phyloP scores from a whole-genome alignment of 2,888 invertebrate genomes.

The Saturnia japonica region DNA sequence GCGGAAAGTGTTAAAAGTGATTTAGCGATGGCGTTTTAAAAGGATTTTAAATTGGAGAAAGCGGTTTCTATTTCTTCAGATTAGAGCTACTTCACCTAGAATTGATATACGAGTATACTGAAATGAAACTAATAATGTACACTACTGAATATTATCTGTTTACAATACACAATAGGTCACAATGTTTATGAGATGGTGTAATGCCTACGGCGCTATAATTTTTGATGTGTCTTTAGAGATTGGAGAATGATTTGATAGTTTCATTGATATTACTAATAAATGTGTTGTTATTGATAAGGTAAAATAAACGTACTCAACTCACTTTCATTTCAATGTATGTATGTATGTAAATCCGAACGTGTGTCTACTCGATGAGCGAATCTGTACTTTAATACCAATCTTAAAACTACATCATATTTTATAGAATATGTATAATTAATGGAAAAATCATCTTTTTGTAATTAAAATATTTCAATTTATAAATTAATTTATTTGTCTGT shows the following conservation, averaged over 20 bases:
- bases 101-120: not conserved
- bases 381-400: too few relatives aligned
- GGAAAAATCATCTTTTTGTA: too few relatives aligned
- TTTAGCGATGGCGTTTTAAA: slow-evolving; percentile 24
- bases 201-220: not conserved
- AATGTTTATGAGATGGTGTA: not conserved
- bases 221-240: not conserved
- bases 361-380: too few relatives aligned
- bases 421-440: too few relatives aligned
- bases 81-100: not conserved
- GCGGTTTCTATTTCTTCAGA: not conserved
- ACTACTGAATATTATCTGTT: not conserved
- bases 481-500: too few relatives aligned
- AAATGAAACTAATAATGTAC: not conserved
- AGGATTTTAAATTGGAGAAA: slow-evolving; percentile 19
- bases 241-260: not conserved
- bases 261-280: not conserved
- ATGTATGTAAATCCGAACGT: too few relatives aligned
- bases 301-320: not conserved
- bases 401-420: too few relatives aligned
- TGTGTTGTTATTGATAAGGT: not conserved
- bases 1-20: slow-evolving; percentile 23
- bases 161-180: not conserved
- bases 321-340: not conserved
- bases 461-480: too few relatives aligned